These are phyloP conservation scores for Chionoecetes opilio DNA, from an alignment of 1,140 invertebrate genomes.

Conservation along the genomic window DNA sequence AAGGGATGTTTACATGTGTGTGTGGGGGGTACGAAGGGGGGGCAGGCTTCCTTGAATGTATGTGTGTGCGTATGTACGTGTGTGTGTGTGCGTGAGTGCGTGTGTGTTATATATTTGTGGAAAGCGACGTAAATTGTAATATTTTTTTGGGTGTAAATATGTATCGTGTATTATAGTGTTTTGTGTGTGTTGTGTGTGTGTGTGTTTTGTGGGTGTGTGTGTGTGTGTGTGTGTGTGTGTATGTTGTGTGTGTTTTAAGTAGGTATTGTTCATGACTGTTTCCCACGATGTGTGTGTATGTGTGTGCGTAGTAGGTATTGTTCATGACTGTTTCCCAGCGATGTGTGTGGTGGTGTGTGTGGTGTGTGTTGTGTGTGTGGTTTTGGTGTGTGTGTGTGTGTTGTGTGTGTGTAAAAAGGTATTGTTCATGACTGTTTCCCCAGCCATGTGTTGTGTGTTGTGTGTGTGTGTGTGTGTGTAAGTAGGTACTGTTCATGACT, in stretches of 20 bases:
- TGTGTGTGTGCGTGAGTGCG: background rate
- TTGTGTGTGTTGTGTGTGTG: background rate
- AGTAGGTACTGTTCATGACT: conserved; percentile 2
- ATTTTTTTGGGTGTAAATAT: too few relatives aligned
- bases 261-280: background rate
- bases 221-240: conserved; percentile 55
- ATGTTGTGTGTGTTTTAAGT: conserved; percentile 43
- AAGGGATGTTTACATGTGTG: conserved; percentile 9
- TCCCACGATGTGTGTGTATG: background rate
- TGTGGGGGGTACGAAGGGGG: background rate
- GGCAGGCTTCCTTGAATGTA: background rate
- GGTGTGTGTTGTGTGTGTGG: background rate
- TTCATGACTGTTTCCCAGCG: too few relatives aligned
- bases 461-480: background rate
- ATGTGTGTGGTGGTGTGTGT: conserved; percentile 20
- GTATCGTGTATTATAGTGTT: too few relatives aligned
- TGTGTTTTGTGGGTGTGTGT: conserved; percentile 41
- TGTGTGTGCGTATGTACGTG: conserved; percentile 16
- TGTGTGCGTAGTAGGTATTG: too few relatives aligned
- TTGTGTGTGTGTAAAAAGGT: too few relatives aligned
- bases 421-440: too few relatives aligned
- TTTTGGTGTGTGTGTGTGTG: conserved; percentile 17
- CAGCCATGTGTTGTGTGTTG: background rate
- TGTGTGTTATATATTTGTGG: background rate
- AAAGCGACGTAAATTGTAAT: too few relatives aligned